Conservation (phyloP, 37 sponge, comb jelly and placozoan species). For the Diacarnus erythraeanus region DNA sequence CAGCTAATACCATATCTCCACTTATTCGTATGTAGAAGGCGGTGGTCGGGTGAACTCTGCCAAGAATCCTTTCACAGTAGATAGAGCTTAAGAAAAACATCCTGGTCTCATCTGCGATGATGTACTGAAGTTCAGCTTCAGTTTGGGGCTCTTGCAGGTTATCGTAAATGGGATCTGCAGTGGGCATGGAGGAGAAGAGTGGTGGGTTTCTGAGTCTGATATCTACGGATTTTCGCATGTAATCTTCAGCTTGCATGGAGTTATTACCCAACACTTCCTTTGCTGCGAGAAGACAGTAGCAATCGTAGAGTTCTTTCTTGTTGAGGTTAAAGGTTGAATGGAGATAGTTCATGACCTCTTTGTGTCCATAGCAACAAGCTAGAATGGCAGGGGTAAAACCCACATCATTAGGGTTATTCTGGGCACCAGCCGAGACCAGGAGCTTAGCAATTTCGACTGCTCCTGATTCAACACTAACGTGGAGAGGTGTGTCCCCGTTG, state of each 20-base stretch:
- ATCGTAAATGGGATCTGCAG: conserved; percentile 52
- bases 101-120: conserved; percentile 31
- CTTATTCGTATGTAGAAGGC: conserved; percentile 80
- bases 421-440: conserved; percentile 77
- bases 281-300: conserved; percentile 76
- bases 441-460: conserved; percentile 57
- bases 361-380: conserved; percentile 80
- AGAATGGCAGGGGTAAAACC: conserved; percentile 87
- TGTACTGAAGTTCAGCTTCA: conserved; percentile 19
- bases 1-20: conserved; percentile 77
- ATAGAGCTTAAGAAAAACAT: conserved; percentile 63
- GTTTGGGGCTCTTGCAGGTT: conserved; percentile 55
- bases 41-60: conserved; percentile 76
- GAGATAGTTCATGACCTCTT: conserved; percentile 53
- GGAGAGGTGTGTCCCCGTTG: conserved; percentile 87
- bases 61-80: conserved; percentile 80
- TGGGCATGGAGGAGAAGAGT: conserved; percentile 12
- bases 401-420: conserved; percentile 68
- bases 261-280: conserved; percentile 48
- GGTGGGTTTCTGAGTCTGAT: conserved; percentile 5
- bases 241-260: neutral
- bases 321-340: conserved; percentile 37
- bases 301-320: conserved; percentile 59
- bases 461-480: conserved; percentile 85
- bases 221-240: conserved; percentile 49